Conservation (phyloP, 2,888 invertebrate genomes). For the Digitonthophagus gazella region DNA sequence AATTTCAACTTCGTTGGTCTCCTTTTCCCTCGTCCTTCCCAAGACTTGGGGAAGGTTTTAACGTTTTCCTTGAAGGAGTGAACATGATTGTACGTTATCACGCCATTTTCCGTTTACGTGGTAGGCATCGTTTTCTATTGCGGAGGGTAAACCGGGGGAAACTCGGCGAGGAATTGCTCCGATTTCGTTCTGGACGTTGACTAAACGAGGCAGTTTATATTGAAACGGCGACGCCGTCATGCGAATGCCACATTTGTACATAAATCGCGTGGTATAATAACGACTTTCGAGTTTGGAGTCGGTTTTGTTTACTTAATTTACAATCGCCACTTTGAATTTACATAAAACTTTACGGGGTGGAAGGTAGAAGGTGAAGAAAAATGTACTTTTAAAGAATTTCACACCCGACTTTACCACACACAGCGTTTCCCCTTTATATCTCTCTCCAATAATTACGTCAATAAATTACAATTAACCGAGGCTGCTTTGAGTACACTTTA, state of each 20-base stretch:
- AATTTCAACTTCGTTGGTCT: background rate
- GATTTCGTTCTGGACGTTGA: constrained; percentile 22
- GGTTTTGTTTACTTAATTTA: too few species aligned
- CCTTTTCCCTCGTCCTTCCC: constrained; percentile 26
- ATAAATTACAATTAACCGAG: too few species aligned
- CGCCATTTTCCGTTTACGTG: constrained; percentile 41
- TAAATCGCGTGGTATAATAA: constrained; percentile 7
- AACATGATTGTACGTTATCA: constrained; percentile 41
- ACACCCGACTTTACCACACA: too few species aligned
- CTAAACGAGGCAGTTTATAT: constrained; percentile 11
- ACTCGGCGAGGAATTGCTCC: constrained; percentile 16
- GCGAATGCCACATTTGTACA: constrained; percentile 1
- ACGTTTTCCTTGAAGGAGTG: constrained; percentile 37
- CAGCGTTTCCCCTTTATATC: too few species aligned
- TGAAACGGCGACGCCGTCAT: background rate
- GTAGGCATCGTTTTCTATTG: constrained; percentile 3
- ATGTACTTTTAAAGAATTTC: too few species aligned
- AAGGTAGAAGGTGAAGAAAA: too few species aligned
- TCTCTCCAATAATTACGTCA: too few species aligned
- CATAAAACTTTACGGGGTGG: too few species aligned
- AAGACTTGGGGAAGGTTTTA: constrained; percentile 42
- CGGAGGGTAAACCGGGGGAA: constrained; percentile 6
- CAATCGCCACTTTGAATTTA: too few species aligned
- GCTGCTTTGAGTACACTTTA: too few species aligned
- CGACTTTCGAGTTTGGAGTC: too few species aligned